Conservation (phyloP, 2,113 vertebrate genomes). For the Rhadina sibilatrix region DNA sequence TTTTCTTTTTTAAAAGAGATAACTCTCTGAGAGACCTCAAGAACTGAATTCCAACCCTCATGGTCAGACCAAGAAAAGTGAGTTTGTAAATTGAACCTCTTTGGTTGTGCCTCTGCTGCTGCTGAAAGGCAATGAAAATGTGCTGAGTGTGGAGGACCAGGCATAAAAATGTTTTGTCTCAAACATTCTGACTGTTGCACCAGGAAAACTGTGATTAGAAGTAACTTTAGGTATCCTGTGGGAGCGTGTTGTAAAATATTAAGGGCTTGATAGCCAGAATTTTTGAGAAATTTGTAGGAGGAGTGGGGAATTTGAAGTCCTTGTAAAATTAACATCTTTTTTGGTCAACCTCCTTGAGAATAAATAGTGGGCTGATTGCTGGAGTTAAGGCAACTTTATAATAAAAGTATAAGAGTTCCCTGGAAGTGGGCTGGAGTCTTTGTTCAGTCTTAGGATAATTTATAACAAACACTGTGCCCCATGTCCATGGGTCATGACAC, state of each 20-base stretch:
- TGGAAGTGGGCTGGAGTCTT: background rate
- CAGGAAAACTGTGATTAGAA: background rate
- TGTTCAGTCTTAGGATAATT: background rate
- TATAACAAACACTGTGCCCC: accelerated
- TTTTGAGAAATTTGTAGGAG: background rate
- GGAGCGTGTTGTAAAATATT: background rate
- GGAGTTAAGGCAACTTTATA: background rate
- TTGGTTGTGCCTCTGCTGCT: background rate
- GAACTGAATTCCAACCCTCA: background rate
- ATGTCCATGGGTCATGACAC: background rate
- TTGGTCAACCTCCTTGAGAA: background rate
- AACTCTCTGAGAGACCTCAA: background rate
- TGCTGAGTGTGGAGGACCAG: background rate
- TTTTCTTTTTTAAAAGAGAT: background rate
- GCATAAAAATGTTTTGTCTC: background rate
- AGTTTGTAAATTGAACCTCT: background rate
- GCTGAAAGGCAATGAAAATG: background rate
- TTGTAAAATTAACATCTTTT: background rate
- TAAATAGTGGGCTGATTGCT: background rate
- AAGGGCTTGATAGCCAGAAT: background rate
- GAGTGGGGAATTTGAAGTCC: background rate
- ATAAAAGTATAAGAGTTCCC: background rate
- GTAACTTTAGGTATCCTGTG: background rate
- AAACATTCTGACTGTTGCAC: background rate
- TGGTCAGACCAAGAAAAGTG: background rate